Conservation (phyloP, 2,888 invertebrate species). For the Zaprionus bogoriensis region DNA sequence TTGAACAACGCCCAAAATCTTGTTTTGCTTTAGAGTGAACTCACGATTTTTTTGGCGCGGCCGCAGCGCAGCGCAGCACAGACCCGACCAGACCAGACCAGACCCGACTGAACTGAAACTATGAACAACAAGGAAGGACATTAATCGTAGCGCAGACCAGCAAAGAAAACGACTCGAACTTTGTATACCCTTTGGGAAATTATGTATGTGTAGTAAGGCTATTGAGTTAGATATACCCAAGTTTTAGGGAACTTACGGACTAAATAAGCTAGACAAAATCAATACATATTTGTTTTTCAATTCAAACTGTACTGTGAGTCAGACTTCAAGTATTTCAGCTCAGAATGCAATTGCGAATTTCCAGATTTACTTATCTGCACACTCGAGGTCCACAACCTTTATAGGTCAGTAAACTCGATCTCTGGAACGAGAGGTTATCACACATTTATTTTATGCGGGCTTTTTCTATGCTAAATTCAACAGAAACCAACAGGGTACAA, state of each 20-base stretch:
- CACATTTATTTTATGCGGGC: too few species aligned
- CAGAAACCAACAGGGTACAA: too few species aligned
- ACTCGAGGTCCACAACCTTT: too few species aligned
- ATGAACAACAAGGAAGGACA: slow-evolving; percentile 42
- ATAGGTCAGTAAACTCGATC: too few species aligned
- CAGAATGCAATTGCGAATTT: not conserved
- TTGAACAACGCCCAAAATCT: slow-evolving; percentile 79
- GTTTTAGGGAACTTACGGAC: too few species aligned
- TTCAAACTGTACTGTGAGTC: not conserved
- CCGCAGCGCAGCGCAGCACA: slow-evolving; percentile 13
- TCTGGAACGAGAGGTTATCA: too few species aligned
- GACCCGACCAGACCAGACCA: slow-evolving; percentile 4
- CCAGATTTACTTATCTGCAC: too few species aligned
- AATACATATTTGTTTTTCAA: too few species aligned
- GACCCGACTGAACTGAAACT: slow-evolving; percentile 10
- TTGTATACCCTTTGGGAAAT: slow-evolving; percentile 33
- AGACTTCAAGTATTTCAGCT: not conserved
- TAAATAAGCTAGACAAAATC: too few species aligned
- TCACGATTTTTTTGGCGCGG: slow-evolving; percentile 71
- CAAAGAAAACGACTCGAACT: slow-evolving; percentile 3
- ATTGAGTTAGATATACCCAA: too few species aligned
- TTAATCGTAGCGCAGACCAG: slow-evolving; percentile 20
- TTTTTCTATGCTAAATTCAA: too few species aligned
- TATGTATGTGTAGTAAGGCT: too few species aligned
- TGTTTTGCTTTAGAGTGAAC: slow-evolving; percentile 66